A percentile compares a stretch with the other conserved stretches of the same genome.
phyloP scores from a whole-genome alignment of 2,888 invertebrate genomes.

The Tineola bisselliella region DNA sequence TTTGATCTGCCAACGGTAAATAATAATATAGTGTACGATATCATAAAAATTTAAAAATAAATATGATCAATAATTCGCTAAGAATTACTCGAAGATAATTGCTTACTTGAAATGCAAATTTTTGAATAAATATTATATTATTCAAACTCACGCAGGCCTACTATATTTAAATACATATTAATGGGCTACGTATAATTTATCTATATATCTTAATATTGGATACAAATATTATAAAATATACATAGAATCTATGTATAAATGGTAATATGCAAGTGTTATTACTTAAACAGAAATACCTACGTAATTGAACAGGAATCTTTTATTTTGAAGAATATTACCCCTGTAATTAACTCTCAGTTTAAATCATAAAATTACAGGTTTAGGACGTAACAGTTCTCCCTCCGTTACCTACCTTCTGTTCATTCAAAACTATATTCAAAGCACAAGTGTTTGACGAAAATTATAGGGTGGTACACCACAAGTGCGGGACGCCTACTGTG shows the following conservation, averaged over 20 bases:
- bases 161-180: conserved; percentile 14
- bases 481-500: conserved; percentile 10
- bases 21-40: not conserved
- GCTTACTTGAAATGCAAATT: conserved; percentile 13
- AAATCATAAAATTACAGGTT: conserved; percentile 12
- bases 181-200: conserved; percentile 12
- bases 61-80: conserved; percentile 5
- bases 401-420: not conserved
- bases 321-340: not conserved
- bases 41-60: conserved; percentile 8
- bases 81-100: conserved; percentile 9
- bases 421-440: conserved; percentile 3
- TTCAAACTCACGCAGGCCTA: conserved; percentile 14
- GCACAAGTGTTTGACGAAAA: conserved; percentile 5
- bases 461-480: conserved; percentile 12
- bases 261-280: not conserved
- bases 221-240: conserved; percentile 3
- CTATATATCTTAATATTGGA: conserved; percentile 11
- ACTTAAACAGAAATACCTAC: not conserved
- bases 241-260: not conserved
- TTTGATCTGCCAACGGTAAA: not conserved
- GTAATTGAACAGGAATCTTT: not conserved
- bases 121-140: conserved; percentile 13
- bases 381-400: not conserved
- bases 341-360: conserved; percentile 10